Conservation (phyloP, 2,797 vertebrate genomes). For the Clarias laeviceps region DNA sequence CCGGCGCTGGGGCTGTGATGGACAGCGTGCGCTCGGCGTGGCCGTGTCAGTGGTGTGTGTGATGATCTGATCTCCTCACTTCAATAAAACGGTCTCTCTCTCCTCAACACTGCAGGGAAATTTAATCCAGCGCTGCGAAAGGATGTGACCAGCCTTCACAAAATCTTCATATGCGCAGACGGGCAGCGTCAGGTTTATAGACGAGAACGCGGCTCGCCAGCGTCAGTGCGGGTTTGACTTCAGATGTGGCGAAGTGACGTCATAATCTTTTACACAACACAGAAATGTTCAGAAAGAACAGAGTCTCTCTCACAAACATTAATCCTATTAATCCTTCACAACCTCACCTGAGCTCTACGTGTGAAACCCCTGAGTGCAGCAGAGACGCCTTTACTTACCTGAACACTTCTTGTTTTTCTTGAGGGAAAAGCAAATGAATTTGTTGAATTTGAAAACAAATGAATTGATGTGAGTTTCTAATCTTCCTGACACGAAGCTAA, state of each 20-base stretch:
- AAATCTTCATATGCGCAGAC: background rate
- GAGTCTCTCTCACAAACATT: background rate
- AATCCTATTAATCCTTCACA: constrained; percentile 62
- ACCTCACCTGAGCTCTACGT: constrained; percentile 48
- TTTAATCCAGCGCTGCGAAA: background rate
- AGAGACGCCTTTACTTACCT: constrained; percentile 60
- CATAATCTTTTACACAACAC: background rate
- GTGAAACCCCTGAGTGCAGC: constrained; percentile 34
- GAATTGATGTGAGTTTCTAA: constrained; percentile 46
- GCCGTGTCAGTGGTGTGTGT: background rate
- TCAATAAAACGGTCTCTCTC: background rate
- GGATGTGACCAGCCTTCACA: background rate
- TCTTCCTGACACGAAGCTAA: constrained; percentile 38
- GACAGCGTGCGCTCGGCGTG: background rate
- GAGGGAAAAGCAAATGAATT: too few relatives aligned
- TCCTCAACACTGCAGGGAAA: constrained; percentile 10
- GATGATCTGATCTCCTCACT: background rate
- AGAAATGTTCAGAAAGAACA: background rate
- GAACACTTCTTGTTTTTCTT: constrained; percentile 50
- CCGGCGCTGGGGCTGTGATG: background rate
- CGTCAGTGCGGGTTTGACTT: background rate
- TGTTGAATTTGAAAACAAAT: background rate
- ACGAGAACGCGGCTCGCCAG: background rate
- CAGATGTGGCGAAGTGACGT: background rate
- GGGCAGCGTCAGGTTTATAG: background rate